Conservation (phyloP, 2,797 vertebrate genomes). For the Poecilia gillii region DNA sequence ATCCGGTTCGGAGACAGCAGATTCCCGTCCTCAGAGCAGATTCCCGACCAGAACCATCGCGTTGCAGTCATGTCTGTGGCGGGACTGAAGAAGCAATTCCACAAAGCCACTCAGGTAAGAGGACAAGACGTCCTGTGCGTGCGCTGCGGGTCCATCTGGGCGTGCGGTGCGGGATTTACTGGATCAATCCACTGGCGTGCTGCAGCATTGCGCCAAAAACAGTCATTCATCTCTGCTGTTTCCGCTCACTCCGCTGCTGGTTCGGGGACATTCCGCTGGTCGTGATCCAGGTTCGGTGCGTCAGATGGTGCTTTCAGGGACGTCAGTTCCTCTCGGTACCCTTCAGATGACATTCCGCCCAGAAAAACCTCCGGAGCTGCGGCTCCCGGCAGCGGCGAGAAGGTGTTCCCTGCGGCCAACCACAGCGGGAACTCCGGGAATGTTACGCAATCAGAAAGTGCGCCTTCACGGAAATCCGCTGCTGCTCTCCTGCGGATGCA, state of each 20-base stretch:
- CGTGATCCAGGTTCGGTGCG: conserved; percentile 3
- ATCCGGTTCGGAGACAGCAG: conserved; percentile 33
- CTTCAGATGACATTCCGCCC: conserved; percentile 81
- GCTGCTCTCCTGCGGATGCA: conserved; percentile 26
- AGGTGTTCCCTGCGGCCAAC: conserved; percentile 23
- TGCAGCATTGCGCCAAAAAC: conserved; percentile 64
- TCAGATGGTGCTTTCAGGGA: conserved; percentile 20
- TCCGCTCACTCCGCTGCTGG: conserved; percentile 5
- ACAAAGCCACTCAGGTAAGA: conserved; percentile 94
- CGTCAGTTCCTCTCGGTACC: conserved; percentile 62
- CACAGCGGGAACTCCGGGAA: conserved; percentile 50
- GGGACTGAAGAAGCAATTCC: conserved; percentile 94
- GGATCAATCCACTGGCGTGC: conserved; percentile 16
- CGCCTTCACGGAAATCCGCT: conserved; percentile 68
- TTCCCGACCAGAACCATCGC: conserved; percentile 39
- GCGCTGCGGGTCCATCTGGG: neutral
- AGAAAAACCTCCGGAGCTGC: conserved; percentile 21
- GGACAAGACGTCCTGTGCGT: conserved; percentile 15
- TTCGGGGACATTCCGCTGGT: neutral
- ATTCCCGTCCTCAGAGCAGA: conserved; percentile 14
- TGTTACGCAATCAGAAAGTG: conserved; percentile 74
- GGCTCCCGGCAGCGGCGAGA: conserved; percentile 22
- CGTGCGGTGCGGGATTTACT: neutral
- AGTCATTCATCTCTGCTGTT: conserved; percentile 21
- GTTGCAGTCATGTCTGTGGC: conserved; percentile 87